phyloP scores from a whole-genome alignment of 2,888 invertebrate species.

The Tromatobia lineatoria region DNA sequence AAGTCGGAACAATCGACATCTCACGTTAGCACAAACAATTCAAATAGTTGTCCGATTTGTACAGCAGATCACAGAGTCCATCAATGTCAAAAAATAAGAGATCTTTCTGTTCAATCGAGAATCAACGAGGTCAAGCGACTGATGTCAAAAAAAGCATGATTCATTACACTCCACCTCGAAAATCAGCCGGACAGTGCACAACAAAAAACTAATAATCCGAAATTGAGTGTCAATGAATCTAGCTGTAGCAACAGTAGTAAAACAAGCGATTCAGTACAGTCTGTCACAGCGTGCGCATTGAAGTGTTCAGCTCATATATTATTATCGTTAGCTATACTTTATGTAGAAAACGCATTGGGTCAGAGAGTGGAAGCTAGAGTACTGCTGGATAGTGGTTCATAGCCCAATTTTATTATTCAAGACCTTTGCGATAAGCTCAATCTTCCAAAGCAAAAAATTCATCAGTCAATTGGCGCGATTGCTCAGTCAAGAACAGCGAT shows the following conservation, averaged over 20 bases:
- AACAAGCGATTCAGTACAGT: slow-evolving; percentile 4
- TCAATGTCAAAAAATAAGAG: too few relatives aligned
- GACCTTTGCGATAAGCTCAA: not conserved
- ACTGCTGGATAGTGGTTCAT: not conserved
- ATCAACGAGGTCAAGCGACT: too few relatives aligned
- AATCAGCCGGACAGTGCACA: too few relatives aligned
- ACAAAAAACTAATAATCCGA: not conserved
- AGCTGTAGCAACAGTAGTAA: not conserved
- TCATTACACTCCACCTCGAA: too few relatives aligned
- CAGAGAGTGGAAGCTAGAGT: not conserved
- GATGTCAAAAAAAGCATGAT: too few relatives aligned
- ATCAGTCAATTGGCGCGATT: not conserved
- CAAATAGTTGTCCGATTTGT: too few relatives aligned
- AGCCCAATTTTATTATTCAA: not conserved
- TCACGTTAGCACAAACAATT: too few relatives aligned
- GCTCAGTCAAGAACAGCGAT: not conserved
- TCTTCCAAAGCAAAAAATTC: slow-evolving; percentile 3
- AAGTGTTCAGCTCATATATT: not conserved
- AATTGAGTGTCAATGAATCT: not conserved
- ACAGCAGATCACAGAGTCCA: too few relatives aligned
- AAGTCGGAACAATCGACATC: too few relatives aligned
- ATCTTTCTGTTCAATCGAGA: too few relatives aligned
- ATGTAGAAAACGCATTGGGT: not conserved
- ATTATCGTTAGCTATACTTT: not conserved
- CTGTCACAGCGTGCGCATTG: slow-evolving; percentile 1